These are phyloP conservation scores for Chamaedrilus cognettii DNA, from an alignment of 2,888 invertebrate species.

Conservation along the genomic window DNA sequence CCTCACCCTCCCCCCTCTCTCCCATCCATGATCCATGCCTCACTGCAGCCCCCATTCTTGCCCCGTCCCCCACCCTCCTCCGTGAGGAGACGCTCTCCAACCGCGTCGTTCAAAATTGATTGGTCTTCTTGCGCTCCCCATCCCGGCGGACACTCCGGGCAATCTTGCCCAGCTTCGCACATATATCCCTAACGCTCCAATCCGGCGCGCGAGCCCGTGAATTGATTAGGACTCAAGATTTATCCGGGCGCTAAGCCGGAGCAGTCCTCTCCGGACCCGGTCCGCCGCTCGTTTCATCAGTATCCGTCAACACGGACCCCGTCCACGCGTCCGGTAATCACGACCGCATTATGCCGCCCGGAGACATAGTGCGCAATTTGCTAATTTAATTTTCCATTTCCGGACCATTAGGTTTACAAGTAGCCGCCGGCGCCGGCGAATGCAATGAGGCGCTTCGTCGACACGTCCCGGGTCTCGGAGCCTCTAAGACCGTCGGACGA, in stretches of 20 bases:
- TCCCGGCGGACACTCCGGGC: background rate
- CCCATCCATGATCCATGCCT: background rate
- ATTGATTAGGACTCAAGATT: background rate
- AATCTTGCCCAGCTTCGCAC: background rate
- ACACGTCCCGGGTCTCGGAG: background rate
- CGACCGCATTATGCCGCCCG: slow-evolving; percentile 17
- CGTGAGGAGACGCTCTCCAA: background rate
- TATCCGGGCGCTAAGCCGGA: background rate
- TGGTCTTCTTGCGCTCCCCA: background rate
- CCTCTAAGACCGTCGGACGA: background rate
- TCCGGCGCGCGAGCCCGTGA: background rate
- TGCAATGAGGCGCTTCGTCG: slow-evolving; percentile 6
- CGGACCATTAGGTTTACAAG: slow-evolving; percentile 48
- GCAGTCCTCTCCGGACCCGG: background rate
- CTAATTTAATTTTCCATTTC: slow-evolving; percentile 59
- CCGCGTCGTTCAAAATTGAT: background rate
- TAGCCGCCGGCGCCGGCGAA: slow-evolving; percentile 12
- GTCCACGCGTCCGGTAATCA: slow-evolving; percentile 10
- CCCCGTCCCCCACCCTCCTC: background rate
- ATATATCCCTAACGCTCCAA: background rate
- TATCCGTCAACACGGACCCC: slow-evolving; percentile 38
- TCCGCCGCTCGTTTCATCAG: slow-evolving; percentile 31
- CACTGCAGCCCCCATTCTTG: too few relatives aligned
- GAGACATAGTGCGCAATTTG: slow-evolving; percentile 45
- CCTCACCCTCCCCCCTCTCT: background rate